Conservation (phyloP, 2,888 invertebrate species). For the Amaurobius ferox region DNA sequence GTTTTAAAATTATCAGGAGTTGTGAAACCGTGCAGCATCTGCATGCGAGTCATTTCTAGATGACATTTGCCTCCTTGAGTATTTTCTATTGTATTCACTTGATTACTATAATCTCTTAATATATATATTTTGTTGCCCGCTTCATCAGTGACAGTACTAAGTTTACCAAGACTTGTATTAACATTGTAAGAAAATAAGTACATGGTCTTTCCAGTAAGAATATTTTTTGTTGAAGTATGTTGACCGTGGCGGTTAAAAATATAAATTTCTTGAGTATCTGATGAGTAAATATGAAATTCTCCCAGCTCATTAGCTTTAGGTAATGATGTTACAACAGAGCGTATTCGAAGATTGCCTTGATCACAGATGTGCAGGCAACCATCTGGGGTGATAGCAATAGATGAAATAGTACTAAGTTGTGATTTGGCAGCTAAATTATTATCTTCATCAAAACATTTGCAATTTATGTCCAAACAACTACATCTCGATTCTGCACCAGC, state of each 20-base stretch:
- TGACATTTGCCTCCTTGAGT: conserved; percentile 75
- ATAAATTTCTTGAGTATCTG: conserved; percentile 94
- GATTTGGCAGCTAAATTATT: conserved; percentile 78
- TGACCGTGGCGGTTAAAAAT: conserved; percentile 95
- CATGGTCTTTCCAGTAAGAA: conserved; percentile 91
- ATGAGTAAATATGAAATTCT: conserved; percentile 94
- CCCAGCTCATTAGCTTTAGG: conserved; percentile 84
- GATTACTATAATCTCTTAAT: conserved; percentile 86
- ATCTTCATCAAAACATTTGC: conserved; percentile 77
- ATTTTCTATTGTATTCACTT: conserved; percentile 88
- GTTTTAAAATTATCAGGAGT: conserved; percentile 77
- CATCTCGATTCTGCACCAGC: conserved; percentile 78
- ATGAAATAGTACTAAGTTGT: conserved; percentile 79
- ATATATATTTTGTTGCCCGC: conserved; percentile 95
- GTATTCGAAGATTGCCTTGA: conserved; percentile 82
- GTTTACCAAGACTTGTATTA: conserved; percentile 87
- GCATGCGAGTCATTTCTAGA: conserved; percentile 77
- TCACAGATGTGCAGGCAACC: conserved; percentile 96
- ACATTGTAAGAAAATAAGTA: conserved; percentile 93
- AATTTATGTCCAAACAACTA: conserved; percentile 77
- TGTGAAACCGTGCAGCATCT: conserved; percentile 77
- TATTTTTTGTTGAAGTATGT: conserved; percentile 94
- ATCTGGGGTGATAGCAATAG: conserved; percentile 94
- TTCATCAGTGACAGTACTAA: conserved; percentile 89
- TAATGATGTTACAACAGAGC: conserved; percentile 81